A percentile compares a stretch with the other conserved stretches of the same genome.
Conservation (phyloP, 2,797 vertebrate species). For the Sphenopsis melanotis region DNA sequence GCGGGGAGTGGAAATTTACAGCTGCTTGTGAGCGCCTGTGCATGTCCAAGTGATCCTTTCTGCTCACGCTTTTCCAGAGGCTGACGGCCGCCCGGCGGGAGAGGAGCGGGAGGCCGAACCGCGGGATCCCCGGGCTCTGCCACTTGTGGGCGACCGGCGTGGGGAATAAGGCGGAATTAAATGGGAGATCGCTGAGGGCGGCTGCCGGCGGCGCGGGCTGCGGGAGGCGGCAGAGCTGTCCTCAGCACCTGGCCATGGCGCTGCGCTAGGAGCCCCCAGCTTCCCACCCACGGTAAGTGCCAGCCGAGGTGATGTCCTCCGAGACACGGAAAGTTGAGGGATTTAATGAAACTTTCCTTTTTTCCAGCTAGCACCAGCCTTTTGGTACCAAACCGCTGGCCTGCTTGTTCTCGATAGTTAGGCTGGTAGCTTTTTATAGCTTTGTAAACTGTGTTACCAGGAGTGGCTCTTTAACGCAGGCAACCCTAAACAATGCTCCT, state of each 20-base stretch:
- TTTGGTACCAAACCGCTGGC: not conserved
- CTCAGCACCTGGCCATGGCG: conserved; percentile 70
- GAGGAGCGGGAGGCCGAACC: conserved; percentile 21
- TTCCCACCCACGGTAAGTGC: conserved; percentile 58
- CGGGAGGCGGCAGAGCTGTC: conserved; percentile 66
- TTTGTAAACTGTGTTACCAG: conserved; percentile 70
- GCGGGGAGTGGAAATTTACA: conserved; percentile 80
- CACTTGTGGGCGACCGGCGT: not conserved
- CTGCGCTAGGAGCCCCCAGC: conserved; percentile 53
- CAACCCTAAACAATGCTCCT: conserved; percentile 72
- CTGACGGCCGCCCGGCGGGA: conserved; percentile 40
- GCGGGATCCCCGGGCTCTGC: conserved; percentile 14
- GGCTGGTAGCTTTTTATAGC: conserved; percentile 59
- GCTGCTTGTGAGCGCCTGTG: conserved; percentile 54
- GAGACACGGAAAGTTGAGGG: not conserved
- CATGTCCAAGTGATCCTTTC: conserved; percentile 57
- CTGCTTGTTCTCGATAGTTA: not conserved
- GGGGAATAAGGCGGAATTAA: not conserved
- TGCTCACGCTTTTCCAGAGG: conserved; percentile 60
- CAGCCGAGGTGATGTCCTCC: not conserved
- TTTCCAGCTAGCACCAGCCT: not conserved
- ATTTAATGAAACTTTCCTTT: not conserved
- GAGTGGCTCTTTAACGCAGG: conserved; percentile 61
- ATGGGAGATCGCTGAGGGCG: conserved; percentile 46
- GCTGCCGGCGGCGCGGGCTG: not conserved